A percentile compares a stretch with the other conserved stretches of the same genome.
Evolutionary conservation across 2,797 vertebrate species (phyloP).

Genomic region (Gallinago solitaria): DNA sequence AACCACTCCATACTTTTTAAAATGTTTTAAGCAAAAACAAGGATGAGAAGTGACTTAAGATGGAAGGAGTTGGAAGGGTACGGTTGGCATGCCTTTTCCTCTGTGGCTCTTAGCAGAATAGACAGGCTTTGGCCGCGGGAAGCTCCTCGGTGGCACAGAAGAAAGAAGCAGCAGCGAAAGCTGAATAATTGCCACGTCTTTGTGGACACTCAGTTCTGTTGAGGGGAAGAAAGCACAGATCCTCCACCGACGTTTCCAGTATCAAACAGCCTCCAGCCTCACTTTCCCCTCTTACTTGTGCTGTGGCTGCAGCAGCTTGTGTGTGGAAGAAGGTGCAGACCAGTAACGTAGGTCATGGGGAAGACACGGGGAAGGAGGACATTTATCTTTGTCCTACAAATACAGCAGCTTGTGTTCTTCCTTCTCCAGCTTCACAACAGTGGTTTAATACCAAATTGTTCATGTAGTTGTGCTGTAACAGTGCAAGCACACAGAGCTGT

Average conservation of each 20-base stretch:
- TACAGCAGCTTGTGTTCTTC: neutral
- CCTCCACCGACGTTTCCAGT: neutral
- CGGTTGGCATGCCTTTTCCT: neutral
- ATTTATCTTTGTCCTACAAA: slow-evolving; percentile 1
- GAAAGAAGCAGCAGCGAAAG: neutral
- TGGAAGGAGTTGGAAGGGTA: neutral
- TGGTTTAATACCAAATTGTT: neutral
- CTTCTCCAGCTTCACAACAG: neutral
- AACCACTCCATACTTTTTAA: neutral
- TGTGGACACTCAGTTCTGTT: neutral
- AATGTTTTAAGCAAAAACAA: neutral
- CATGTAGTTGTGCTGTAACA: neutral
- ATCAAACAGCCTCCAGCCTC: neutral
- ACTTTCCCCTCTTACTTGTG: neutral
- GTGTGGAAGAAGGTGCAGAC: neutral
- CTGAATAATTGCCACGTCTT: neutral
- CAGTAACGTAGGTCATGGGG: neutral
- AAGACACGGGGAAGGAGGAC: neutral
- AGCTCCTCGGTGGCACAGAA: neutral
- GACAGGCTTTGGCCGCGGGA: neutral
- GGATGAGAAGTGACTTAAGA: neutral
- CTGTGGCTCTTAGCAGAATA: neutral
- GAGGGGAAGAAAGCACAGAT: neutral
- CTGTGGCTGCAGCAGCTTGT: neutral
- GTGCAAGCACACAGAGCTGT: neutral